These are phyloP conservation scores for Sapajus apella DNA, from an alignment of 2,113 vertebrate species.

Conservation along the genomic window DNA sequence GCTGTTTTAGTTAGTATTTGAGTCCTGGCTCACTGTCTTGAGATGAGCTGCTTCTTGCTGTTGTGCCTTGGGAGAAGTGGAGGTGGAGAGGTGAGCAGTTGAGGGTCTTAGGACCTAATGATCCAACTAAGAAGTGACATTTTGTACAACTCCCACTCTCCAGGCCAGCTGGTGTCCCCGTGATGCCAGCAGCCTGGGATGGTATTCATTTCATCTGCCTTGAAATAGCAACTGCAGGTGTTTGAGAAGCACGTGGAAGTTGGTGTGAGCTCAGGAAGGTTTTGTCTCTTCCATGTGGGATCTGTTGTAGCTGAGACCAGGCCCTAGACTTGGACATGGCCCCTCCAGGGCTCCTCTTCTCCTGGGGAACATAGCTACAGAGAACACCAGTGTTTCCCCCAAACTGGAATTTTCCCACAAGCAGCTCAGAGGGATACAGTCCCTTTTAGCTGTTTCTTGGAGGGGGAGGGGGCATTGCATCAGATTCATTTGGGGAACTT, in stretches of 20 bases:
- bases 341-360: no score
- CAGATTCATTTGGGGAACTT: neutral
- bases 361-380: neutral
- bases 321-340: neutral
- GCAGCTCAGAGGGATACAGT: no score
- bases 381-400: no score
- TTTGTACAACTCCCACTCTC: neutral
- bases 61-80: neutral
- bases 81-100: no score
- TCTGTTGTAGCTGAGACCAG: neutral
- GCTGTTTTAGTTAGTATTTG: neutral
- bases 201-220: neutral
- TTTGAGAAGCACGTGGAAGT: neutral
- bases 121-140: neutral
- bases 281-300: accelerated
- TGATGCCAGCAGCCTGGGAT: neutral
- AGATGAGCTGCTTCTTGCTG: no score
- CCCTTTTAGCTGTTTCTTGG: neutral
- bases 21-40: neutral
- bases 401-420: neutral
- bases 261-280: no score
- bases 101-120: neutral
- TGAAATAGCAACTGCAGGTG: neutral
- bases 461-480: accelerated
- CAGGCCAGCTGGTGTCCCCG: neutral